Evolutionary conservation across 2,797 vertebrate genomes (phyloP).

Genomic region (Acomys russatus): DNA sequence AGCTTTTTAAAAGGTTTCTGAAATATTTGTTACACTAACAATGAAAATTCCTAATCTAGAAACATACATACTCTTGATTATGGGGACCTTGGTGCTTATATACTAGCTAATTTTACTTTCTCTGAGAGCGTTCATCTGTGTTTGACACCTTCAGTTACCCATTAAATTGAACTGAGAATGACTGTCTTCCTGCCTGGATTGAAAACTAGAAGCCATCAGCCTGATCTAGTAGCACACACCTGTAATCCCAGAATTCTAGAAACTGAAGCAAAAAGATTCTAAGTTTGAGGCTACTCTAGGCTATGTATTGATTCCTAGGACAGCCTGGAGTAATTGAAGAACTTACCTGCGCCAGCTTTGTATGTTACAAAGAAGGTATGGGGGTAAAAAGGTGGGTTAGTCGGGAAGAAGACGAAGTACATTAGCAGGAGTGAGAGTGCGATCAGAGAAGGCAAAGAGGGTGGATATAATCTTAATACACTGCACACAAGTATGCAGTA

Average conservation of each 20-base stretch:
- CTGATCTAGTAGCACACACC: too few species aligned
- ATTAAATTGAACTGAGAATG: conserved; percentile 72
- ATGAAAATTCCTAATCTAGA: background rate
- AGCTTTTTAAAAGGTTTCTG: background rate
- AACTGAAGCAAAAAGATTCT: background rate
- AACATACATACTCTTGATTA: conserved; percentile 20
- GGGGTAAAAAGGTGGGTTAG: too few species aligned
- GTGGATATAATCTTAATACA: background rate
- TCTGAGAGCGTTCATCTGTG: conserved; percentile 72
- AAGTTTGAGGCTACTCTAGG: background rate
- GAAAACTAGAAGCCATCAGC: background rate
- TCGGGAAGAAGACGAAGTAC: background rate
- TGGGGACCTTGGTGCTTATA: background rate
- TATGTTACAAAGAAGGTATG: background rate
- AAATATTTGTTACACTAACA: background rate
- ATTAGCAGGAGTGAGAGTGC: background rate
- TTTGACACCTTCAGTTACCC: conserved; percentile 60
- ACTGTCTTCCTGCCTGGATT: conserved; percentile 49
- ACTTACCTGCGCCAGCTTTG: background rate
- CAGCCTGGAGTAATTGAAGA: background rate
- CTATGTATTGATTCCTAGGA: too few species aligned
- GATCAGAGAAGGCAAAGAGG: background rate
- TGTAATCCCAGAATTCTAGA: background rate
- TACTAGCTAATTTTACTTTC: conserved; percentile 74
- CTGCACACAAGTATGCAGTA: background rate